Evolutionary conservation across 2,113 vertebrate species (phyloP), one percentile per base, ranked within the genome.

Genomic region (Paraplagusia blochii): DNA sequence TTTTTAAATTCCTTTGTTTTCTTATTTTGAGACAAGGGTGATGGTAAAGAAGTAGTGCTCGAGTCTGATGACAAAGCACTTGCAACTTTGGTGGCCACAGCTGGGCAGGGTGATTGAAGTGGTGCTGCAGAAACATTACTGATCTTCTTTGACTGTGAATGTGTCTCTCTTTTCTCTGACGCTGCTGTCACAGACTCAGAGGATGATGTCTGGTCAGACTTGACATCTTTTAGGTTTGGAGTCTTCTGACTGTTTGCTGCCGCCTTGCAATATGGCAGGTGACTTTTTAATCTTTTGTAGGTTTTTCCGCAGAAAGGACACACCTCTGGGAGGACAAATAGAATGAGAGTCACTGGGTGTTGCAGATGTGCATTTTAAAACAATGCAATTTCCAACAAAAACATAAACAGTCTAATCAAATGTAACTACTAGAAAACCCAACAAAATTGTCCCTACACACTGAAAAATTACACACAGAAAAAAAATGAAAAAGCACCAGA

Each of bases 281-380:
- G 95, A 4, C 88, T 66, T 49, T 95, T 96, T 39, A 98, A 79
- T 52, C 95, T 86, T 66, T 94, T 95, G 86, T 92, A 98, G 0
- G 87, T 74, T 64, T 90, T 92, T 49, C 77, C 90, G 48, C 95
- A 97, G 51, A 90, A 89, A 0, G 95, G 94, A 51, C 95, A 98
- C 2, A 69, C 68, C 67, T 96, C 91, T 87, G 58, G 70, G 42
- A 18, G 1, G 11, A 52, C 11, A 18, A 29, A 57, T 14, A 45
- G 7, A 10, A 35, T 14, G 13, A 14, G 22, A 0, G 7, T 12
- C 11, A 11, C 12, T 40, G 6, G 22, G 22, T 29, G 22, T 2
- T 6, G 22, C 22, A 29, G 22, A 6, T 29, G 22, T 29, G 22
- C 3, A 29, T 29, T 29, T 47, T 11, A 48, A 48, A 14, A 48